These are phyloP conservation scores for Mystacides longicornis DNA, from an alignment of 2,888 invertebrate genomes.

Conservation along the genomic window DNA sequence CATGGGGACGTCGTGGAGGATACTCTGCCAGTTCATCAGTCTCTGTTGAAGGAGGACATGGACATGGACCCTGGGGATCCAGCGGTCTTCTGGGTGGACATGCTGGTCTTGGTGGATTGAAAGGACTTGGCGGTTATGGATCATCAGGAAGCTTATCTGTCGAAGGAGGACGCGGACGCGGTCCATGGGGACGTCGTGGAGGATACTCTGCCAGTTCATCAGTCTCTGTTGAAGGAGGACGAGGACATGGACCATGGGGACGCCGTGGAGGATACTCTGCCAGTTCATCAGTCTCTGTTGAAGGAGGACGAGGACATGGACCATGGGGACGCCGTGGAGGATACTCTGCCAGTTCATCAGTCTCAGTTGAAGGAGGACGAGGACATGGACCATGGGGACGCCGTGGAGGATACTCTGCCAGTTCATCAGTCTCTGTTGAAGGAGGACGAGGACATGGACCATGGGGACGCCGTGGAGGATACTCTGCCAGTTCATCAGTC, in stretches of 20 bases:
- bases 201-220: background rate
- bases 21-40: background rate
- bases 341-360: background rate
- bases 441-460: conserved; percentile 5
- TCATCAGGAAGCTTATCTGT: background rate
- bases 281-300: conserved; percentile 2
- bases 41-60: conserved; percentile 13
- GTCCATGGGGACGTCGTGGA: background rate
- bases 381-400: conserved; percentile 7
- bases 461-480: conserved; percentile 1
- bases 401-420: background rate
- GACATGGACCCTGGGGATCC: conserved; percentile 1
- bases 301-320: conserved; percentile 1
- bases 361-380: background rate
- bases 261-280: background rate
- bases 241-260: conserved; percentile 7
- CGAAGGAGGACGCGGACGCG: background rate
- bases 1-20: conserved; percentile 5
- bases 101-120: too few relatives aligned
- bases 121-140: conserved; percentile 4
- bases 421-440: conserved; percentile 6
- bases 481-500: background rate
- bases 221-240: background rate
- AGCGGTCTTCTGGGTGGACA: background rate
- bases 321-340: conserved; percentile 5